These are phyloP conservation scores for Gila orcuttii DNA, from an alignment of 2,113 vertebrate species.

Conservation along the genomic window DNA sequence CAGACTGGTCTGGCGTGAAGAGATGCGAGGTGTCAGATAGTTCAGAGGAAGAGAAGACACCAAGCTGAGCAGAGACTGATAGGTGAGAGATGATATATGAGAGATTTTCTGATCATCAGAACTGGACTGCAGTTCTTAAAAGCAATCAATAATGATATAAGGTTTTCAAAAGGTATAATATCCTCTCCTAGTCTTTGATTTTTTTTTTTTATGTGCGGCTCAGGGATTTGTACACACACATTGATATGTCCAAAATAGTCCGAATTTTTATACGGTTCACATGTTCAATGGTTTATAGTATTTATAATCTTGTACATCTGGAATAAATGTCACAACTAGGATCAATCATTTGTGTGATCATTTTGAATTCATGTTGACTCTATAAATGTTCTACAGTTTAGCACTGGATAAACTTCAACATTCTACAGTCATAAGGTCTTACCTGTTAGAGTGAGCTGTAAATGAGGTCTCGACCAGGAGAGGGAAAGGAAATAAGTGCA, in stretches of 20 bases:
- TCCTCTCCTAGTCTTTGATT: neutral
- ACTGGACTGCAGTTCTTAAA: constrained; percentile 3
- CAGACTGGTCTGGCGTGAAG: constrained; percentile 22
- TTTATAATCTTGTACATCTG: neutral
- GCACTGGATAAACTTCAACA: neutral
- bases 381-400: neutral
- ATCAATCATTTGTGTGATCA: neutral
- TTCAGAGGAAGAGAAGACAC: neutral
- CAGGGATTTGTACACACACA: neutral
- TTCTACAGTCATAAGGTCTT: neutral
- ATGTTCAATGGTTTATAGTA: neutral
- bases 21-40: constrained; percentile 1
- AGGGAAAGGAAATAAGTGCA: neutral
- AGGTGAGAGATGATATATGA: constrained; percentile 23
- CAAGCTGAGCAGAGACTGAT: constrained; percentile 20
- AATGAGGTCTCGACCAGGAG: neutral
- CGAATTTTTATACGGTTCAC: neutral
- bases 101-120: neutral
- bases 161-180: neutral
- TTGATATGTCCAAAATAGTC: neutral
- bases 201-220: neutral
- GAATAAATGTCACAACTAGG: neutral
- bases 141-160: neutral
- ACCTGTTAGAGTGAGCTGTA: neutral
- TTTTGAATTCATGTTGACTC: neutral